Evolutionary conservation across 2,888 invertebrate species (phyloP).

Genomic region (Magallana nippona): DNA sequence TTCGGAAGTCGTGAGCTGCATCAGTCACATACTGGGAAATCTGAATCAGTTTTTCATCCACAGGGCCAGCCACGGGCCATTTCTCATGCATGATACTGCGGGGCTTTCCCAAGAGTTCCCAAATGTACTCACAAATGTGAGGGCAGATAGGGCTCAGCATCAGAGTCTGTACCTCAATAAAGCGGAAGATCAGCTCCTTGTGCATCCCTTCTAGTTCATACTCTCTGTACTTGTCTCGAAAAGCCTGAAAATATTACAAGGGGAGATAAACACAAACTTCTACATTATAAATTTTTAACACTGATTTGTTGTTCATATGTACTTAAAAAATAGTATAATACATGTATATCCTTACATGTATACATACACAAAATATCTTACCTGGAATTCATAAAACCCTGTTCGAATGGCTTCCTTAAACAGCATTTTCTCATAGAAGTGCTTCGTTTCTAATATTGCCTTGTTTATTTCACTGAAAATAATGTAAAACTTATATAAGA

Average conservation of each 20-base stretch:
- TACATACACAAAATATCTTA: too few species aligned
- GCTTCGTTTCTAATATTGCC: conserved; percentile 90
- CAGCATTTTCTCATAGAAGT: conserved; percentile 90
- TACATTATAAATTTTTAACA: too few species aligned
- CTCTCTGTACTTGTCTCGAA: conserved; percentile 96
- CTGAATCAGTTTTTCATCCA: conserved; percentile 90
- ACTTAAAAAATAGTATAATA: too few species aligned
- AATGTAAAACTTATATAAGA: neutral
- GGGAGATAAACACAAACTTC: too few species aligned
- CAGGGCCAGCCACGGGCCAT: conserved; percentile 90
- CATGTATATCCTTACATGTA: too few species aligned
- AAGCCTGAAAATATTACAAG: conserved; percentile 81
- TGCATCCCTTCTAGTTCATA: conserved; percentile 89
- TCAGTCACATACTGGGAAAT: conserved; percentile 94
- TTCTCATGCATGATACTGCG: conserved; percentile 88
- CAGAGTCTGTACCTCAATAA: conserved; percentile 92
- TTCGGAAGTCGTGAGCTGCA: conserved; percentile 93
- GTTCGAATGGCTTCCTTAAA: conserved; percentile 96
- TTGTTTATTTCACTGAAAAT: conserved; percentile 91
- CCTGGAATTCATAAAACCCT: conserved; percentile 97
- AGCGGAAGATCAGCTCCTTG: conserved; percentile 87
- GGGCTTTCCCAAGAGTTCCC: conserved; percentile 90
- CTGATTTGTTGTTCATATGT: too few species aligned
- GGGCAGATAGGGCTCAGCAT: conserved; percentile 97
- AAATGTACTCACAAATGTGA: conserved; percentile 97